Conservation (phyloP, 2,113 vertebrate species). For the Odobenus rosmarus region DNA sequence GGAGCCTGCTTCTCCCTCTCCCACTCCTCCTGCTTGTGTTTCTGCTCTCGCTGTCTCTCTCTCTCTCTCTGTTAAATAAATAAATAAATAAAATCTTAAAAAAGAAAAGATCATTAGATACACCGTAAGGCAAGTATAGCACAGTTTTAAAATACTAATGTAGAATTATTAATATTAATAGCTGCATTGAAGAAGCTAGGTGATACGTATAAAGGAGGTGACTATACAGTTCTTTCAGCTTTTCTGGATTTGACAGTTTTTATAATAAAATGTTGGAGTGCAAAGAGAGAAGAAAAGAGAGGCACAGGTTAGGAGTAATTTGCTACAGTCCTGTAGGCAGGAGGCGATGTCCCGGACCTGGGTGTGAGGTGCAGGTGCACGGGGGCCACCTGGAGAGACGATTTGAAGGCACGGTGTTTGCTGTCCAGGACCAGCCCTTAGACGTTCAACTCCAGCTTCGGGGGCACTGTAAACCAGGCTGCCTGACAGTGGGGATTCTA, state of each 20-base stretch:
- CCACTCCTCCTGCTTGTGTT: too few relatives aligned
- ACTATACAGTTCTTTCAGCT: background rate
- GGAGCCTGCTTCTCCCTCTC: too few relatives aligned
- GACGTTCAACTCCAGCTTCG: background rate
- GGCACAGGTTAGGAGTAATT: background rate
- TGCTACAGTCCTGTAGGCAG: accelerated
- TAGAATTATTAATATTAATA: background rate
- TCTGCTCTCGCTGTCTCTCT: background rate
- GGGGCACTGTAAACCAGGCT: background rate
- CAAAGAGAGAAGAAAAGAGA: background rate
- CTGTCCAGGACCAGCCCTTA: too few relatives aligned
- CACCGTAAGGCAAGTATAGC: background rate
- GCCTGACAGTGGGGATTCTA: accelerated
- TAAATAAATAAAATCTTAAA: background rate
- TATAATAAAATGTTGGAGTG: background rate
- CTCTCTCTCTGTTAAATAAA: background rate
- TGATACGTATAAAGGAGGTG: background rate
- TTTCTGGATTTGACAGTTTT: background rate
- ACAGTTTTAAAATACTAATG: background rate
- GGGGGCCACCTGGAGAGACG: background rate
- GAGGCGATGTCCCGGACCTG: background rate
- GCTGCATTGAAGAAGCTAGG: background rate
- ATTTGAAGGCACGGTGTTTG: background rate
- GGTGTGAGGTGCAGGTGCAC: background rate
- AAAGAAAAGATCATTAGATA: background rate